These are phyloP conservation scores for Atrina japonica DNA, from an alignment of 2,888 invertebrate species.

Conservation along the genomic window DNA sequence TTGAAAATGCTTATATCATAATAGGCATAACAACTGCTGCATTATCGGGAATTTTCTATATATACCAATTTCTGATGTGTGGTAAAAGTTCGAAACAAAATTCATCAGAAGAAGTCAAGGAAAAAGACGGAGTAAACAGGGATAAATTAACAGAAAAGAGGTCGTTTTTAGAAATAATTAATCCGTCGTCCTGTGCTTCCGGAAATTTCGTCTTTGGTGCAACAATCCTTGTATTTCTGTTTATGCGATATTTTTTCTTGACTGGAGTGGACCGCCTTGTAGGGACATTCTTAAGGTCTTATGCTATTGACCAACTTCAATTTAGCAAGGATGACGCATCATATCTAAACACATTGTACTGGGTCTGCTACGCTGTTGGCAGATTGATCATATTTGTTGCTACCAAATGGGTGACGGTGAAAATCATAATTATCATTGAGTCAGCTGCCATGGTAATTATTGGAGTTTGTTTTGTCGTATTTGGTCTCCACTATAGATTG, in stretches of 20 bases:
- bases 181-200: slow-evolving; percentile 54
- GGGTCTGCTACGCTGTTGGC: slow-evolving; percentile 60
- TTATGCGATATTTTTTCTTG: slow-evolving; percentile 56
- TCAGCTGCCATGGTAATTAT: slow-evolving; percentile 43
- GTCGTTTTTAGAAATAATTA: slow-evolving; percentile 42
- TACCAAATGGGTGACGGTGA: slow-evolving; percentile 53
- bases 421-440: slow-evolving; percentile 51
- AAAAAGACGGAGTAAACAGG: background rate
- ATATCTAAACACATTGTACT: slow-evolving; percentile 59
- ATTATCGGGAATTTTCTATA: slow-evolving; percentile 48
- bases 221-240: slow-evolving; percentile 49
- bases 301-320: slow-evolving; percentile 56
- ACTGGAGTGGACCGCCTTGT: slow-evolving; percentile 59
- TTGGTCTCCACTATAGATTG: slow-evolving; percentile 40
- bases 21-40: slow-evolving; percentile 42
- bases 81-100: background rate
- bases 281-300: slow-evolving; percentile 63
- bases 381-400: slow-evolving; percentile 54
- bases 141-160: background rate
- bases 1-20: slow-evolving; percentile 56
- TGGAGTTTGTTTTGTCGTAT: slow-evolving; percentile 46
- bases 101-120: background rate
- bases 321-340: slow-evolving; percentile 57
- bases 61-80: slow-evolving; percentile 36
- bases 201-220: slow-evolving; percentile 53